A percentile compares a stretch with the other conserved stretches of the same genome.
These are phyloP conservation scores for Chydorus sphaericus DNA, from an alignment of 2,888 invertebrate genomes.

Conservation along the genomic window DNA sequence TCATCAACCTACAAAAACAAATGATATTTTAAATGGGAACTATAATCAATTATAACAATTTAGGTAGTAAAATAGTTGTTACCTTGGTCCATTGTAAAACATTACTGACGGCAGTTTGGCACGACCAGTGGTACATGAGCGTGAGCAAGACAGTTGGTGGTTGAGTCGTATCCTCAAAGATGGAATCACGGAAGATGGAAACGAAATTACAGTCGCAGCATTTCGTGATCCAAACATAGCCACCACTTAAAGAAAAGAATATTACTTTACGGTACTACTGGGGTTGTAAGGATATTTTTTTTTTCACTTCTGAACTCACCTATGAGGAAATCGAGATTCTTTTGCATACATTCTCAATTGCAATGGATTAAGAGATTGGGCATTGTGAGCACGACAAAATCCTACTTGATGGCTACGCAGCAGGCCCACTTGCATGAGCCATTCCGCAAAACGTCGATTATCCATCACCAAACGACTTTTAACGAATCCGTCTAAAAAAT, in stretches of 20 bases:
- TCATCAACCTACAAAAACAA: constrained; percentile 62
- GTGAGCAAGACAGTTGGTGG: constrained; percentile 69
- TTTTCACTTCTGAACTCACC: background rate
- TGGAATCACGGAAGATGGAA: constrained; percentile 71
- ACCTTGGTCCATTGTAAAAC: constrained; percentile 84
- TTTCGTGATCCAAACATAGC: constrained; percentile 80
- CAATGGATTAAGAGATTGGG: constrained; percentile 28
- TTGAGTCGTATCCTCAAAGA: constrained; percentile 73
- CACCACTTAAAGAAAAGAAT: constrained; percentile 51
- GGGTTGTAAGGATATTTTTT: too few relatives aligned
- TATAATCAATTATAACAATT: too few relatives aligned
- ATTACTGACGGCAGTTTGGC: constrained; percentile 76
- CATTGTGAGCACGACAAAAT: constrained; percentile 46
- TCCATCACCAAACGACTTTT: constrained; percentile 66
- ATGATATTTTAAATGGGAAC: too few relatives aligned
- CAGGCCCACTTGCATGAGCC: constrained; percentile 73
- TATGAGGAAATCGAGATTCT: constrained; percentile 54
- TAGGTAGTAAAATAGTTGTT: too few relatives aligned
- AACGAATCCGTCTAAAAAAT: constrained; percentile 51
- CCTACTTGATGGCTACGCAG: constrained; percentile 55
- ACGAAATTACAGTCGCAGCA: constrained; percentile 73
- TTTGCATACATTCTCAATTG: constrained; percentile 77
- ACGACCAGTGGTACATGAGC: constrained; percentile 78
- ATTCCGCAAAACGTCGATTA: constrained; percentile 73
- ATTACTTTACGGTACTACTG: background rate